phyloP scores from a whole-genome alignment of 2,797 vertebrate genomes.

The Cynodonichthys magdalenae region DNA sequence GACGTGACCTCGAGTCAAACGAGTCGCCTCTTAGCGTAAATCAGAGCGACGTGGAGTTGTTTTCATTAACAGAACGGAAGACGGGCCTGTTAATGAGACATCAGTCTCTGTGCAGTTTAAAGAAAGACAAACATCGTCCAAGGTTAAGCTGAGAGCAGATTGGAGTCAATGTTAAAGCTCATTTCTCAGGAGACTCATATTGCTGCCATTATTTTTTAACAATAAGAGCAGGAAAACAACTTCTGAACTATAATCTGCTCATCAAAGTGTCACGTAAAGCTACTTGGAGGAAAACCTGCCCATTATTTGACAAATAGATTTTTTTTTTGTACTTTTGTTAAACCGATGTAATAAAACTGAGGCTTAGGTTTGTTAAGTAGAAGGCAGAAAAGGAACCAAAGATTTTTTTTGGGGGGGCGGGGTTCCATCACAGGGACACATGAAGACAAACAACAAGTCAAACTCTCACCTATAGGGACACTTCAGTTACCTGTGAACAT shows the following conservation, averaged over 20 bases:
- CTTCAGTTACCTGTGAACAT: too few relatives aligned
- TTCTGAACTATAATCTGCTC: slow-evolving; percentile 16
- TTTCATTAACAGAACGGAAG: slow-evolving; percentile 66
- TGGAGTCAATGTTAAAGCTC: slow-evolving; percentile 51
- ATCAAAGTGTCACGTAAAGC: slow-evolving; percentile 6
- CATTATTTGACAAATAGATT: neutral
- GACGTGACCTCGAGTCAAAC: slow-evolving; percentile 66
- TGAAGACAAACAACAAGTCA: too few relatives aligned
- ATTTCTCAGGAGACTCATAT: slow-evolving; percentile 14
- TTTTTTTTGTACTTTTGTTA: slow-evolving; percentile 3
- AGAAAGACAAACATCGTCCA: slow-evolving; percentile 61
- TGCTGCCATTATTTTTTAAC: slow-evolving; percentile 23
- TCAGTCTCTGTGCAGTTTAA: slow-evolving; percentile 60
- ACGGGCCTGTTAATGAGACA: slow-evolving; percentile 59
- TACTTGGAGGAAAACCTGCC: neutral
- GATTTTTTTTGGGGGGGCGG: too few relatives aligned
- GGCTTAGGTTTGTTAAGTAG: slow-evolving; percentile 2
- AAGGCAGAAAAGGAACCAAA: neutral
- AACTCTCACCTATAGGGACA: too few relatives aligned
- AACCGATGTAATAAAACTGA: neutral
- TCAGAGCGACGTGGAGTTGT: slow-evolving; percentile 50
- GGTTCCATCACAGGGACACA: too few relatives aligned
- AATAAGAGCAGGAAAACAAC: slow-evolving; percentile 25
- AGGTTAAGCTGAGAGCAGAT: slow-evolving; percentile 67
- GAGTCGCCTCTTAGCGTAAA: slow-evolving; percentile 48